Evolutionary conservation across 2,113 vertebrate species (phyloP), one percentile per base, ranked within the genome.

Genomic region (Actenoides hombroni): DNA sequence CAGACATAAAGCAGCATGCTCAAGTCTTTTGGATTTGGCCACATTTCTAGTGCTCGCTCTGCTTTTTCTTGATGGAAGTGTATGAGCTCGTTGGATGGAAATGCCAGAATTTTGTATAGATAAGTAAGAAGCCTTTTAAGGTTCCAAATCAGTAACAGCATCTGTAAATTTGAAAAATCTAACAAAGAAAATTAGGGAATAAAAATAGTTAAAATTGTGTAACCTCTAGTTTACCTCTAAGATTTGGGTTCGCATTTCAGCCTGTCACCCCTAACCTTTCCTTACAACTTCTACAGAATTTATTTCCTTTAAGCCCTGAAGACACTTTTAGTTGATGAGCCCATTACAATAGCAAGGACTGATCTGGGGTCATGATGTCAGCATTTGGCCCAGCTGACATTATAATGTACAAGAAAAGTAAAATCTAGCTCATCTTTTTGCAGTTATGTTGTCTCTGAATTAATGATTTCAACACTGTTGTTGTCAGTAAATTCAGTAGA

Each of bases 1-100:
- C 4, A 5, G 26, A 83, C 49, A 15, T 67, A 65, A 91, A 75
- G 17, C 46, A 63, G 15, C n/a, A 90, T 17, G 9, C n/a, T 91
- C 12, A 18, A 46, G 42, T 71, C 33, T 53, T 80, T 54, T 63
- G 24, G 13, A 17, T 63, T 84, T 90, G 42, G 9, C 61, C n/a
- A 76, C 69, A 57, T 61, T 20, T 10, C 35, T 42, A 0, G 3
- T 23, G 24, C 39, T 61, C 19, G 37, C 14, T 95, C 42, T 96
- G 39, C 48, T 94, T 96, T 96, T 97, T 95, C 31, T 49, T 96
- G 67, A 88, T 54, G 57, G 42, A 49, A 40, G n/a, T 42, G 69
- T 77, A 92, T 79, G 35, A 75, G 77, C 35, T 75, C 88, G 5
- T 80, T 94, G 31, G 60, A 64, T 75, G 37, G 46, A 92, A 57